A percentile compares a stretch with the other conserved stretches of the same genome.
Conservation (phyloP, 1,140 invertebrate genomes). For the Ditylenchus dipsaci region DNA sequence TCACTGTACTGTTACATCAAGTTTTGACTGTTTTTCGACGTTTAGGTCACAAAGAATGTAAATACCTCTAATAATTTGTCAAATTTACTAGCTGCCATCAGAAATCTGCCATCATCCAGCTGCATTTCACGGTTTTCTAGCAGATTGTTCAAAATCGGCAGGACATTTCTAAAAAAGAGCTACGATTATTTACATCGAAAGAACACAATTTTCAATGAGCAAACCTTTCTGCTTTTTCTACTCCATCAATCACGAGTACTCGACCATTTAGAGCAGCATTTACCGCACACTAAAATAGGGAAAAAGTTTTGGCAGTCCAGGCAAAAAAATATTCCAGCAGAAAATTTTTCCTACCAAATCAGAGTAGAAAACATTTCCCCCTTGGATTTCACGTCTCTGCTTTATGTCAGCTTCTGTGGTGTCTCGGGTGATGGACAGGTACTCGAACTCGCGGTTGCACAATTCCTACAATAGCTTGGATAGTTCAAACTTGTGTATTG, state of each 20-base stretch:
- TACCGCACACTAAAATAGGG: slow-evolving; percentile 72
- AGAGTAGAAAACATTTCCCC: slow-evolving; percentile 80
- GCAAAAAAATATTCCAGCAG: slow-evolving; percentile 11
- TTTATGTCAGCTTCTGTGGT: slow-evolving; percentile 94
- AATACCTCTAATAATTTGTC: slow-evolving; percentile 78
- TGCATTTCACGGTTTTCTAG: slow-evolving; percentile 98
- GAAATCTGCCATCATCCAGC: slow-evolving; percentile 87
- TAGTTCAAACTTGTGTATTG: neutral
- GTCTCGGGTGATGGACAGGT: slow-evolving; percentile 84
- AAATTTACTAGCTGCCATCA: slow-evolving; percentile 80
- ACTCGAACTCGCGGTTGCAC: slow-evolving; percentile 82
- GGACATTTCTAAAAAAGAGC: slow-evolving; percentile 69
- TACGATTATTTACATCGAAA: no score
- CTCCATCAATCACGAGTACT: slow-evolving; percentile 85
- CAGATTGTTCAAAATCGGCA: slow-evolving; percentile 94
- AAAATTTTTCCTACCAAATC: slow-evolving; percentile 72
- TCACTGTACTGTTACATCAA: no score
- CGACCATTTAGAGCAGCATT: slow-evolving; percentile 80
- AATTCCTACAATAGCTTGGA: slow-evolving; percentile 67
- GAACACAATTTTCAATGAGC: no score
- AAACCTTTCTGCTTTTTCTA: slow-evolving; percentile 85
- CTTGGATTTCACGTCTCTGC: slow-evolving; percentile 82
- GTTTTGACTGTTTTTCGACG: no score
- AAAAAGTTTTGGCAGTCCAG: neutral
- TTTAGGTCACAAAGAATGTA: no score